Conservation (phyloP, 2,113 vertebrate species). For the Phaetusa simplex region DNA sequence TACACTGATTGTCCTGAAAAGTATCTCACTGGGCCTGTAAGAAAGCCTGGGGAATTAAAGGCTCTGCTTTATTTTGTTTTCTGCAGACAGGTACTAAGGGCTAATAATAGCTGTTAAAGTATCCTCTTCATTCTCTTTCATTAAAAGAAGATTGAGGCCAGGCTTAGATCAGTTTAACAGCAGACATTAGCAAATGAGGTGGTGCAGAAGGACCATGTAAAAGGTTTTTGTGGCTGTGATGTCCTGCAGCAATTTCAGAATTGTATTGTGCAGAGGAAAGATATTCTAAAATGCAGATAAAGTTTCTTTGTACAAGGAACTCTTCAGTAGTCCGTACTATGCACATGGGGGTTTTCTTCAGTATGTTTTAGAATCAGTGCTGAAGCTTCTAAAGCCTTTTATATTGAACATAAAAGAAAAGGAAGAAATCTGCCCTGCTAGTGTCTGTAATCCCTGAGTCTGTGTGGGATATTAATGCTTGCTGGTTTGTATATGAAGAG, state of each 20-base stretch:
- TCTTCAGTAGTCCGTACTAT: background rate
- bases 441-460: background rate
- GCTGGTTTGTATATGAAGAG: background rate
- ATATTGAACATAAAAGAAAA: background rate
- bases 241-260: background rate
- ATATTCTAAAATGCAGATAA: background rate
- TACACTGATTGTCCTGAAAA: background rate
- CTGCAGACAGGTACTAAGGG: background rate
- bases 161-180: slow-evolving; percentile 22
- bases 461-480: background rate
- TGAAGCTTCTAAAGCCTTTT: background rate
- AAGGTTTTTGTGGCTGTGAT: background rate
- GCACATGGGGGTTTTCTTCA: background rate
- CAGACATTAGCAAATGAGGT: slow-evolving; percentile 35
- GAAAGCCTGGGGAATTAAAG: background rate
- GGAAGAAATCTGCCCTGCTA: background rate
- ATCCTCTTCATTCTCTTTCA: slow-evolving; percentile 23
- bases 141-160: slow-evolving; percentile 67
- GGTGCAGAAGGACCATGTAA: background rate
- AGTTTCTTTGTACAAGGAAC: background rate
- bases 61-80: background rate
- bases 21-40: background rate
- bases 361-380: background rate
- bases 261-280: background rate
- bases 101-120: slow-evolving; percentile 60